Base-by-base conservation (phyloP, 2,888 invertebrate species). In the Tenthredo livida region DNA sequence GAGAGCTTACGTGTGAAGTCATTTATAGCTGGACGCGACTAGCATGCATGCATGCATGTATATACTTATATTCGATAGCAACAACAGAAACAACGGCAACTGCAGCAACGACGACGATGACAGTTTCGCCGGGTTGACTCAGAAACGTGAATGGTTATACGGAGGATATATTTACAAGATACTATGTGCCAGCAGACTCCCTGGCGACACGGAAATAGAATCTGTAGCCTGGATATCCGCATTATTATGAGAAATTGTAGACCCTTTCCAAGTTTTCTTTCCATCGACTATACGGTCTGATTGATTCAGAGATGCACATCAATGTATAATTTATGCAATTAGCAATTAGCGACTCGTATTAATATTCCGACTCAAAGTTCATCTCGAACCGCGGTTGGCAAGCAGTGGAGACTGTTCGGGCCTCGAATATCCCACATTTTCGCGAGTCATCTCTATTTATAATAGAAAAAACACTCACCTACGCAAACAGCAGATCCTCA, bases 181-280 rank as follows among this genome's bases (percentile, higher is more conserved):
- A 87, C 85, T 85, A 85, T 85, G 85, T 86, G 86, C 85, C 87
- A 87, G 85, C 86, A 88, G 88, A 88, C 89, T 87, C 88, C 87
- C 89, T 87, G 90, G 89, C 89, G 90, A 89, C 90, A 88, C 88
- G 90, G 90, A 90, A 91, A 91, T 92, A 91, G 91, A 90, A 90
- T 89, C 87, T 87, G 88, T 88, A 90, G 89, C 90, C 89, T 87
- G 89, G 89, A 91, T 90, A 89, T 88, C 88, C 89, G 90, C 90
- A 87, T 89, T 89, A 90, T 90, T 91, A 90, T 88, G 85, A 88
- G 90, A 87, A 84, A 84, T 54, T 54, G 10, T 15, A 77, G 15
- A 33, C n/a, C 17, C 17, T 33, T 77, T 10, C 54, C 5, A 77
- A 77, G 50, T 77, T 47, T 73, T 73, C 40, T 73, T 43, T 73